Base-by-base conservation (phyloP, 2,113 vertebrate genomes). In the Piprites chloris region DNA sequence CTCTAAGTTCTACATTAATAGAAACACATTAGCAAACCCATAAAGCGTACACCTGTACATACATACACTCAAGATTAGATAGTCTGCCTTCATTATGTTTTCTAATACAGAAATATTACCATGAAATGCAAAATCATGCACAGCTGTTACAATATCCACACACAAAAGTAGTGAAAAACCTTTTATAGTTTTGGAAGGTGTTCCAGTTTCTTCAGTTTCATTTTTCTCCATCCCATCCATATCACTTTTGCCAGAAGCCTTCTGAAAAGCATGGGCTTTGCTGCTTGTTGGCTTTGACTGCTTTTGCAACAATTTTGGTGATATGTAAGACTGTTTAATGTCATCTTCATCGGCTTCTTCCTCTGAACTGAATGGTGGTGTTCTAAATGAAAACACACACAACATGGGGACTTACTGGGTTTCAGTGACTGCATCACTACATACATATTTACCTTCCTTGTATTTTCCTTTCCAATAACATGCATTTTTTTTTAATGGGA, bases 341-440 rank as follows among this genome's bases (percentile, higher is more conserved):
- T 98, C 96, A 9, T 98, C 98, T 2, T 95, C 95, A 7, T 96
- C 96, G 11, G 19, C 93, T 50, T 98, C 98, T 12, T 99, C 99
- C 58, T 99, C 99, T 24, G 99, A 99, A 88, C 98, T 99, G 93
- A 99, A 99, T 17, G 98, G 98, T 67, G 98, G 96, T 3, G 98
- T 99, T 97, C 99, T 99, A 82, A 44, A 63, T 79, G 78, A 85
- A 87, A 66, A 37, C 33, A 82, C 8, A 61, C 1, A 46, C n/a
- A 41, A 56, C 2, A 5, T 1, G 1, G 80, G 46, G 23, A 72
- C 26, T 93, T 47, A 52, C 0, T 30, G 28, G 5, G 20, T 63
- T 80, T 94, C 53, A 85, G 50, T 44, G 56, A 8, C 22, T 55
- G 55, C 9, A 53, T 7, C 71, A 42, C 5, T 2, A 3, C 3